Evolutionary conservation across 2,113 vertebrate genomes (phyloP).

Genomic region (Neodon shergylaensis): DNA sequence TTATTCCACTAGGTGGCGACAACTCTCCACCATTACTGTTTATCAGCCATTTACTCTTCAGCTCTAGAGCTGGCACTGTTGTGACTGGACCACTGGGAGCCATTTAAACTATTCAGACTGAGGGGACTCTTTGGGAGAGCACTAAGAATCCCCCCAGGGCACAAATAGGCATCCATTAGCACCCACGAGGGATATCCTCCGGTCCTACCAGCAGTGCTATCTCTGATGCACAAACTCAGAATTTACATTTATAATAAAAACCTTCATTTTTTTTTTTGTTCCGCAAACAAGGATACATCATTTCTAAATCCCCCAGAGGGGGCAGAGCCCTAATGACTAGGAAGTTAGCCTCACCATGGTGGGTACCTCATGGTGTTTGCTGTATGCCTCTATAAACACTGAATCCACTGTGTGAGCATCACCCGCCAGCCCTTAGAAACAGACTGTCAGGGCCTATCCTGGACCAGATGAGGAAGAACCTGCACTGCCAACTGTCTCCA

Average conservation of each 20-base stretch:
- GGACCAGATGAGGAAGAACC: neutral
- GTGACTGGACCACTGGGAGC: neutral
- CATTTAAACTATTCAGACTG: neutral
- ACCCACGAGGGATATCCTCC: neutral
- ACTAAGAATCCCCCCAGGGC: neutral
- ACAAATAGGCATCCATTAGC: neutral
- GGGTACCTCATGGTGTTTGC: neutral
- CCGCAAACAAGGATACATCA: neutral
- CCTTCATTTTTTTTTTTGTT: neutral
- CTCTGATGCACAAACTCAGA: neutral
- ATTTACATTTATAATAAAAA: slow-evolving; percentile 11
- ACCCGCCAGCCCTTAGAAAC: neutral
- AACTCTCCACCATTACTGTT: slow-evolving; percentile 36
- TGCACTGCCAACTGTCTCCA: neutral
- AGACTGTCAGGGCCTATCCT: neutral
- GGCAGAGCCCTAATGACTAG: neutral
- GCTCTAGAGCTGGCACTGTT: neutral
- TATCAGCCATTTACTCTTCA: neutral
- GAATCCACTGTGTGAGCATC: fast-evolving
- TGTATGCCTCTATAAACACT: neutral
- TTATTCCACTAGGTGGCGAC: slow-evolving; percentile 73
- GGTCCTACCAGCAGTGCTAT: neutral
- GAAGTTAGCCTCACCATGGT: neutral
- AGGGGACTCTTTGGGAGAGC: neutral
- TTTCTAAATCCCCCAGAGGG: neutral